phyloP scores from a whole-genome alignment of 2,888 invertebrate species.

The Danaus chrysippus region DNA sequence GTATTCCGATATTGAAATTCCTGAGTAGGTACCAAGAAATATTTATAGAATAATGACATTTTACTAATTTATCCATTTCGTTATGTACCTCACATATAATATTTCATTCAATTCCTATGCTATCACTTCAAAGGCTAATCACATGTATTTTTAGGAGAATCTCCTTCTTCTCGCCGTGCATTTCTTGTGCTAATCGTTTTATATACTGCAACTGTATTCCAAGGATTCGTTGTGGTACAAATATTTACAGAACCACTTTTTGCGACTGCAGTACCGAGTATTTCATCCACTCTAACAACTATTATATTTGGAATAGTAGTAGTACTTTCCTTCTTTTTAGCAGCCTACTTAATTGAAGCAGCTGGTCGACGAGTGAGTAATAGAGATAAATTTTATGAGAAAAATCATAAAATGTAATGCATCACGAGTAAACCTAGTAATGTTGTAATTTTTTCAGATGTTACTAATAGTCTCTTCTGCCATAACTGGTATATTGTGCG shows the following conservation, averaged over 20 bases:
- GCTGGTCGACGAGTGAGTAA: constrained; percentile 54
- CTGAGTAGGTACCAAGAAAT: no score
- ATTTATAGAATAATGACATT: no score
- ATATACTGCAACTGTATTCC: constrained; percentile 49
- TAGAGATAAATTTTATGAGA: no score
- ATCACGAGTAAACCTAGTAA: background rate
- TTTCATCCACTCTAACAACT: constrained; percentile 51
- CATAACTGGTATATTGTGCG: constrained; percentile 32
- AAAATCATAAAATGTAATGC: background rate
- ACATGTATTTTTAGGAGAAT: constrained; percentile 46
- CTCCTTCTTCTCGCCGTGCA: constrained; percentile 49
- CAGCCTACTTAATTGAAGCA: constrained; percentile 53
- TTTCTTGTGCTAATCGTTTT: constrained; percentile 42
- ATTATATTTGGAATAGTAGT: constrained; percentile 46
- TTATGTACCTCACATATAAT: constrained; percentile 41
- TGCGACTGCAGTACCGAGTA: constrained; percentile 47
- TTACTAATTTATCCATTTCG: no score
- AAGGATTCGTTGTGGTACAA: constrained; percentile 57
- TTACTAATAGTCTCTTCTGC: constrained; percentile 40
- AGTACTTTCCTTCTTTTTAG: constrained; percentile 44
- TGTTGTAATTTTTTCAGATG: constrained; percentile 27
- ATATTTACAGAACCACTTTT: constrained; percentile 62
- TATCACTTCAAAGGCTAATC: background rate
- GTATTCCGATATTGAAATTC: no score
- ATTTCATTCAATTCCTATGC: background rate